These are phyloP conservation scores for Micronisus gabar DNA, from an alignment of 2,113 vertebrate genomes.

Conservation along the genomic window DNA sequence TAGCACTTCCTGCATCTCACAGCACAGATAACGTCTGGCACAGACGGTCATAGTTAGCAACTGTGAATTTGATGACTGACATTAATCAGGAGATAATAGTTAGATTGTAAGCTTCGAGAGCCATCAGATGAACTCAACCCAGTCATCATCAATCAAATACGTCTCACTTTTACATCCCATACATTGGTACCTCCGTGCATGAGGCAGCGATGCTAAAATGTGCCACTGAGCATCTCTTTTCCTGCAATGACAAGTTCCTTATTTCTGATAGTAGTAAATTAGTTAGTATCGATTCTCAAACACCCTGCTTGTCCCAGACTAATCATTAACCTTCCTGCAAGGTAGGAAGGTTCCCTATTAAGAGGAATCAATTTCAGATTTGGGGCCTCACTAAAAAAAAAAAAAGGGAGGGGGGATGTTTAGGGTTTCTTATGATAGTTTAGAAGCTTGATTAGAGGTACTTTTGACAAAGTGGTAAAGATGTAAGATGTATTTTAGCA, in stretches of 20 bases:
- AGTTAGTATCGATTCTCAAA: neutral
- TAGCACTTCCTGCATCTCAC: neutral
- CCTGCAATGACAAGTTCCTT: neutral
- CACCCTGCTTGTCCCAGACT: neutral
- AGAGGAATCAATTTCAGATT: neutral
- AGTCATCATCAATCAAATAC: neutral
- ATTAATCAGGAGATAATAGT: constrained; percentile 3
- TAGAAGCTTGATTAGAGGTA: neutral
- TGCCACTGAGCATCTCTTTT: neutral
- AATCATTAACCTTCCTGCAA: neutral
- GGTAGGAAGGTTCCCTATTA: neutral
- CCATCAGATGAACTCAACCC: neutral
- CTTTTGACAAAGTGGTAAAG: neutral
- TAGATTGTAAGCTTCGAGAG: neutral
- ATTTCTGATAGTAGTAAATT: neutral
- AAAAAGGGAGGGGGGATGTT: neutral
- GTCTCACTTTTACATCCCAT: neutral
- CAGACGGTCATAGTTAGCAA: neutral
- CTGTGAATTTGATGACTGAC: neutral
- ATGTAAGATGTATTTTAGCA: neutral
- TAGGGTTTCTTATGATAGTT: neutral
- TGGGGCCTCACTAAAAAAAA: too few relatives aligned
- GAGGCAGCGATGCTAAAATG: neutral
- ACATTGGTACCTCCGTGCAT: rapidly evolving
- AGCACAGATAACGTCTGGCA: neutral